Evolutionary conservation across 2,797 vertebrate species (phyloP), one percentile per base, ranked within the genome.

Genomic region (Alectoris magna): DNA sequence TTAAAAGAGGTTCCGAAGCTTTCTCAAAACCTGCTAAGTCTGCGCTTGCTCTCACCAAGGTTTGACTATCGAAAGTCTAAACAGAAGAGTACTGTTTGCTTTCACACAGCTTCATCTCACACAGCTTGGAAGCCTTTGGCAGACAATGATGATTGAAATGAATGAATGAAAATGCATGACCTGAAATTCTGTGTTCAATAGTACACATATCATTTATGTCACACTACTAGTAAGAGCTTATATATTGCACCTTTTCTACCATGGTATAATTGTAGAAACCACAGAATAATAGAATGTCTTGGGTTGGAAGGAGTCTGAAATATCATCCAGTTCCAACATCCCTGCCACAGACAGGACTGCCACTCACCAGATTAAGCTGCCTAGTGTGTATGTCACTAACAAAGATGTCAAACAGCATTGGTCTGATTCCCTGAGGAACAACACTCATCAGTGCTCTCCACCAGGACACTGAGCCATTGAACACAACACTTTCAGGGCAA

Each of bases 41-140:
- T 75, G 13, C 14, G 9, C 18, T 44, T 74, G 41, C 34, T 71
- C 24, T 14, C 27, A 48, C 21, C 23, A 51, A 78, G 18, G 16
- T 16, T 51, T 48, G 46, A 48, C 36, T 21, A 41, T 2, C 6
- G 34, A 34, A 84, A 91, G 39, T 2, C 51, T 84, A 86, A 84
- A 31, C 0, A 69, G 51, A 70, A 53, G 81, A 82, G 31, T 3
- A 16, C 3, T 0, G 0, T n/a, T 87, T 53, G 43, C 76, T 84
- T 87, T 82, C 26, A 82, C 14, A 58, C 19, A 56, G 6, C 18
- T 80, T 86, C 7, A 44, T 36, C 78, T 49, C 51, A 22, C 9
- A 3, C 8, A 49, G 13, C 63, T 41, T 55, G 14, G 15, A 78
- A 36, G 49, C 64, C 56, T 64, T 18, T 39, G 7, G 29, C 1